phyloP scores from a whole-genome alignment of 2,888 invertebrate genomes.

The Azorinus chamasolen region DNA sequence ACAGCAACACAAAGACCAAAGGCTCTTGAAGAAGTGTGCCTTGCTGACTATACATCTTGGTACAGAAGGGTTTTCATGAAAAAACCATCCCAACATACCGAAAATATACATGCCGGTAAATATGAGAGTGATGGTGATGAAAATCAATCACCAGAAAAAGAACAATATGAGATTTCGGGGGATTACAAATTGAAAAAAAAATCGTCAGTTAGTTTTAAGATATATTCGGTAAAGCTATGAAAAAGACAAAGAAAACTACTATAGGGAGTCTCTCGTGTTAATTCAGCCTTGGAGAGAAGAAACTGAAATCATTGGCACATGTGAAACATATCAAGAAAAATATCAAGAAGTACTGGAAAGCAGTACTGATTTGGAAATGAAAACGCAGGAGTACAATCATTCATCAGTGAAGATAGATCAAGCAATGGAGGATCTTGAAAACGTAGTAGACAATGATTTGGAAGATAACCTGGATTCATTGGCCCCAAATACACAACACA shows the following conservation, averaged over 20 bases:
- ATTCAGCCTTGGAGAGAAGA: constrained; percentile 31
- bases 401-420: constrained; percentile 3
- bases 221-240: constrained; percentile 26
- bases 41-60: constrained; percentile 16
- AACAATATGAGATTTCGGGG: not conserved
- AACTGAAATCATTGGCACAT: constrained; percentile 5
- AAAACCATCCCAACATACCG: too few relatives aligned
- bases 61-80: too few relatives aligned
- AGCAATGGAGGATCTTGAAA: constrained; percentile 20
- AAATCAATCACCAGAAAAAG: not conserved
- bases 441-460: not conserved
- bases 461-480: constrained; percentile 5
- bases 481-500: not conserved
- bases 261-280: constrained; percentile 9
- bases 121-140: not conserved
- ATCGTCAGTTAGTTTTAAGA: not conserved
- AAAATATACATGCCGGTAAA: too few relatives aligned
- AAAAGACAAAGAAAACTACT: constrained; percentile 29
- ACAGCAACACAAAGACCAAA: constrained; percentile 9
- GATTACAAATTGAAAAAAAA: not conserved
- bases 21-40: constrained; percentile 1
- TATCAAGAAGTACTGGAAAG: not conserved
- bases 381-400: constrained; percentile 30
- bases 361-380: not conserved
- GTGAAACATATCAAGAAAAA: constrained; percentile 10